Base-by-base conservation (phyloP, 2,797 vertebrate species). In the Enteromius unitaeniatus region DNA sequence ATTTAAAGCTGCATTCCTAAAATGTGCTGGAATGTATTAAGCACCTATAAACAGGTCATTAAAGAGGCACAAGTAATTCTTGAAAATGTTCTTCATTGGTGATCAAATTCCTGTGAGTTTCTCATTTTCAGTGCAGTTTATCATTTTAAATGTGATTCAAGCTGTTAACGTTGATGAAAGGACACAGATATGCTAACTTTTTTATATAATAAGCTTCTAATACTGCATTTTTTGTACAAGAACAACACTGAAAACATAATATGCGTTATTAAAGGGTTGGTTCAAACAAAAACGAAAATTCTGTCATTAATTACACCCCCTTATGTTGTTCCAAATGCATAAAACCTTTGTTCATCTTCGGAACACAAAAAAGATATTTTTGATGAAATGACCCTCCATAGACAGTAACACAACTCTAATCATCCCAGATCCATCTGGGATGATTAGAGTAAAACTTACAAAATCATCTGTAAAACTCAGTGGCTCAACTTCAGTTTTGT, bases 1-100 rank as follows among this genome's bases (percentile, higher is more conserved):
- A 49, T 65, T n/a, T 17, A 28, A 64, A 69, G 51, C 64, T 40
- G 15, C 23, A n/a, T 19, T 67, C 84, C 45, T 75, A 73, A 60
- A 69, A 85, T 84, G 78, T 86, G 47, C 19, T 23, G 83, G 87
- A 90, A 37, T 37, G 34, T 37, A 34, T 34, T 4, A 34, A 37
- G 34, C 34, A 37, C 34, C 34, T 37, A 37, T 6, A 37, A 37
- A 37, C 34, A 37, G 34, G 5, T 37, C 34, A 37, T 37, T 37
- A 37, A 37, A 37, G 34, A 37, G 34, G 5, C 34, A 37, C 8
- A 58, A 47, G 1, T 21, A 15, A 67, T 51, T 31, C 1, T 47
- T 49, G 15, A 28, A 78, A 31, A 64, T 10, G 2, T 1, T 55
- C 17, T 76, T 23, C 58, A 15, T 75, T 75, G 28, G 31, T 58